A percentile compares a stretch with the other conserved stretches of the same genome.
Evolutionary conservation across 2,888 invertebrate species (phyloP).

Genomic region (Camponotus fellah): DNA sequence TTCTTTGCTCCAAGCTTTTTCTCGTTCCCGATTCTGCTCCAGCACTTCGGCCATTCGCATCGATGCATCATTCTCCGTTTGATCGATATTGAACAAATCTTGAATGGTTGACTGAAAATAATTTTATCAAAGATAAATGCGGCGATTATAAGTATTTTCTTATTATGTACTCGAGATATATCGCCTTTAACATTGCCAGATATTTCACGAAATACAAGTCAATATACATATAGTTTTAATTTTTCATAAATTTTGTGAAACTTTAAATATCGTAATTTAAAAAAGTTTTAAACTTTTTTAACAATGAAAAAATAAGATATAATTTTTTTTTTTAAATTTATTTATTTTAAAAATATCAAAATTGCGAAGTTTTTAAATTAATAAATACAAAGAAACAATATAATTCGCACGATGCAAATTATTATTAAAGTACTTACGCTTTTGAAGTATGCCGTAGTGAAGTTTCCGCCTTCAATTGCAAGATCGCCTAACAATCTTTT

Average conservation of each 20-base stretch:
- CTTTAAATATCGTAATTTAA: background rate
- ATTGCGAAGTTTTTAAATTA: background rate
- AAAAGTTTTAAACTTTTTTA: constrained; percentile 5
- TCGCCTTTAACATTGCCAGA: background rate
- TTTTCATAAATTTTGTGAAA: background rate
- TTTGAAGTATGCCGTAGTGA: constrained; percentile 98
- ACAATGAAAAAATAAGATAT: background rate
- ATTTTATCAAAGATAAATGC: background rate
- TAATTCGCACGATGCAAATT: background rate
- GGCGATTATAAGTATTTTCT: background rate
- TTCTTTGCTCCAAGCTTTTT: constrained; percentile 82
- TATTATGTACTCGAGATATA: background rate
- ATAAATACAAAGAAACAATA: background rate
- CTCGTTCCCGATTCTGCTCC: constrained; percentile 86
- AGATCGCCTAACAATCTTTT: constrained; percentile 98
- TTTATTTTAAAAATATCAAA: background rate
- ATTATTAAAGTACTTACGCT: constrained; percentile 87
- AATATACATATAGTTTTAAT: background rate
- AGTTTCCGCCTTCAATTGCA: constrained; percentile 99
- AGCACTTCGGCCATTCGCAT: constrained; percentile 88
- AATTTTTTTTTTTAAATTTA: too few species aligned
- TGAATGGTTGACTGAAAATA: constrained; percentile 92
- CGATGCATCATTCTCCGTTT: constrained; percentile 88
- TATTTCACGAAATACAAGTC: background rate
- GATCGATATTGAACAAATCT: constrained; percentile 95